These are phyloP conservation scores for Premnoplex brunnescens DNA, from an alignment of 2,797 vertebrate species.

Conservation along the genomic window DNA sequence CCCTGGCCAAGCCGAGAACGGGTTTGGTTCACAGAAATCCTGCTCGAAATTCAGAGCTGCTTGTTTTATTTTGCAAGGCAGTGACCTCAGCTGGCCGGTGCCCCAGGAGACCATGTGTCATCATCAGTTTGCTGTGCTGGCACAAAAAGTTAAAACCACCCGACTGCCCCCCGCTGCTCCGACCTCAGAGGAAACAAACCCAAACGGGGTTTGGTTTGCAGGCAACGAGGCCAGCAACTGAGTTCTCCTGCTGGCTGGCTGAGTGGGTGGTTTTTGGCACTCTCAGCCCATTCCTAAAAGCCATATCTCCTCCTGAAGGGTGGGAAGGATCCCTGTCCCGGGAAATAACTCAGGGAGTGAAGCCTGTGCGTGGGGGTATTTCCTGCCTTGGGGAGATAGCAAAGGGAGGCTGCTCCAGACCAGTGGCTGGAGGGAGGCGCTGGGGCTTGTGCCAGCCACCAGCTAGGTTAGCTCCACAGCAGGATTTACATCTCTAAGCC, in stretches of 20 bases:
- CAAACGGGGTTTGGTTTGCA: background rate
- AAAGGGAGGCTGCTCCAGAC: background rate
- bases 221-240: fast-evolving
- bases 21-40: background rate
- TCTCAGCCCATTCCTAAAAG: constrained; percentile 5
- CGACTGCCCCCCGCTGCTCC: fast-evolving
- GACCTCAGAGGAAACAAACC: background rate
- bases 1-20: background rate
- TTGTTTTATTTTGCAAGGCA: background rate
- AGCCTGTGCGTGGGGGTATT: fast-evolving
- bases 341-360: background rate
- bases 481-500: background rate
- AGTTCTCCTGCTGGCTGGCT: background rate
- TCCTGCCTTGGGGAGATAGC: background rate
- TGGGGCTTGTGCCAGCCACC: background rate
- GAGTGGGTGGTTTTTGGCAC: constrained; percentile 27
- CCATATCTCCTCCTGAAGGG: background rate
- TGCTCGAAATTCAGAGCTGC: background rate
- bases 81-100: background rate
- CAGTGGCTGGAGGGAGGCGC: background rate
- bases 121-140: background rate
- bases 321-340: background rate
- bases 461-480: background rate
- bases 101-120: background rate
- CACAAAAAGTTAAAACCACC: background rate